Base-by-base conservation (phyloP, 2,113 vertebrate species). In the Mugil cephalus region DNA sequence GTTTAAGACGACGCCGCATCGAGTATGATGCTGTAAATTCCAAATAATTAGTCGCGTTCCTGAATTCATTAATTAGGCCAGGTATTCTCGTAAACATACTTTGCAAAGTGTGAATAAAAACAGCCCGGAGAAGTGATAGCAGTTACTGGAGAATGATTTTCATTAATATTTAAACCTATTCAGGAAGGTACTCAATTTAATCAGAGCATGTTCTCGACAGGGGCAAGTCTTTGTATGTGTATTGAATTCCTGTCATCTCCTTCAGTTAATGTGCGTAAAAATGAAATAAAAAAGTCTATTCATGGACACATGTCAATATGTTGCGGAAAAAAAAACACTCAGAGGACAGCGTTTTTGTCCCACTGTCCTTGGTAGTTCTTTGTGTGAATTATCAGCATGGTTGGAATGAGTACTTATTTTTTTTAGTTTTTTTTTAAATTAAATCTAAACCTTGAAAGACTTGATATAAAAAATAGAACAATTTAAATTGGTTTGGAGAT, bases 31-130 rank as follows among this genome's bases (percentile, higher is more conserved):
- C 18, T 30, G 50, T 14, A 18, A 51, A 53, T 77, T 47, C 66
- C 36, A 82, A 35, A 50, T 63, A 80, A 82, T 77, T 72, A 80
- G 69, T 51, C 58, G 58, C 46, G 62, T 77, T 48, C n/a, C 62
- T 75, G 66, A 82, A 82, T 87, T 63, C 47, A 87, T 88, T 85
- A 74, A 87, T 86, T 45, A 85, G 71, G 60, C 10, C 18, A 66
- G 68, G 62, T 74, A 73, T 61, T 72, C 34, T 55, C 71, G 38
- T 69, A 36, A 61, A 62, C 42, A 63, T 18, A 43, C 24, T 60
- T 70, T 52, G 17, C 30, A 66, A 61, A 54, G 18, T 67, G 21
- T 65, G 48, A 38, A 63, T 50, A 24, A 34, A 55, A 58, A 69
- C 14, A 40, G 14, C 39, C 39, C 7, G 13, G 0, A 64, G 15